Conservation (phyloP, 2,113 vertebrate species). For the Gila orcuttii region DNA sequence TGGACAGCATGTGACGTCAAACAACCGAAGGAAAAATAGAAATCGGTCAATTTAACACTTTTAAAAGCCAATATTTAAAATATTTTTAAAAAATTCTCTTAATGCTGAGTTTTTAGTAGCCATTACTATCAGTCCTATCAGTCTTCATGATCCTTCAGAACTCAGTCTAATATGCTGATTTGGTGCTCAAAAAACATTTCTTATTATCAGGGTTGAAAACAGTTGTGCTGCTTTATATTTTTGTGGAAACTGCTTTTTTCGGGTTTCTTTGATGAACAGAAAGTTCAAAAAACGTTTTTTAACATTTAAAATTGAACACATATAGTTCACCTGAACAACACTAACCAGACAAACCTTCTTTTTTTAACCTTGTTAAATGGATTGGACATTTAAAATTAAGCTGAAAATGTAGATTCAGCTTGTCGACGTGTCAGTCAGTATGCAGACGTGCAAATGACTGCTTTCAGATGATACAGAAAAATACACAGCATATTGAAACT, state of each 20-base stretch:
- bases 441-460: neutral
- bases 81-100: neutral
- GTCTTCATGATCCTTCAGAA: neutral
- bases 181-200: neutral
- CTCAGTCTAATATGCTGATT: neutral
- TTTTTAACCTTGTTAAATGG: no score
- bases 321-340: neutral
- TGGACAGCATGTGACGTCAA: neutral
- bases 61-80: neutral
- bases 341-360: neutral
- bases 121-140: neutral
- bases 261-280: neutral
- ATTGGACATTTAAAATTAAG: neutral
- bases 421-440: neutral
- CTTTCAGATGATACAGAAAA: neutral
- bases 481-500: neutral
- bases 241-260: neutral
- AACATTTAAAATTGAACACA: no score
- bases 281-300: neutral
- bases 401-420: neutral
- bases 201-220: neutral
- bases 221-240: no score
- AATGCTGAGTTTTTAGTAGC: neutral
- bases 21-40: neutral
- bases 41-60: neutral